A percentile compares a stretch with the other conserved stretches of the same genome.
These are phyloP conservation scores for Oasisia sp. DNA, from an alignment of 2,888 invertebrate species.

Conservation along the genomic window DNA sequence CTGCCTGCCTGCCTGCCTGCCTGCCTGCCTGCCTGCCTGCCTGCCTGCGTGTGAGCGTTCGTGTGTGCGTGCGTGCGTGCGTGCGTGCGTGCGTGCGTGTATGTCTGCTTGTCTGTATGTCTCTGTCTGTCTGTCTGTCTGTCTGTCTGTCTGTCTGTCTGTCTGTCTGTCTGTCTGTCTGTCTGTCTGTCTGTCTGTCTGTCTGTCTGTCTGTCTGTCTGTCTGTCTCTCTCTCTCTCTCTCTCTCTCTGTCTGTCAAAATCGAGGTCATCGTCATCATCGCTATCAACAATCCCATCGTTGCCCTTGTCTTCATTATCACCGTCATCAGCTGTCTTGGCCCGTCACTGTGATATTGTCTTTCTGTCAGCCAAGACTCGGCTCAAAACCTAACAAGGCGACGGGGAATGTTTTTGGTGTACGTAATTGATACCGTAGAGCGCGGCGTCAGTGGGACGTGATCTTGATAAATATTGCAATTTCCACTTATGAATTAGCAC, in stretches of 20 bases:
- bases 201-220: background rate
- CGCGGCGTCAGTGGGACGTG: background rate
- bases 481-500: background rate
- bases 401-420: background rate
- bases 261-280: background rate
- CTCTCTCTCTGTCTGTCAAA: background rate
- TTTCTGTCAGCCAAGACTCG: background rate
- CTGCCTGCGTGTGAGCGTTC: no score
- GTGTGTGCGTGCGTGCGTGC: background rate
- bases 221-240: background rate
- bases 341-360: background rate
- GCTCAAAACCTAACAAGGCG: background rate
- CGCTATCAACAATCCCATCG: background rate
- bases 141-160: no score
- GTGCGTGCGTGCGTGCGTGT: background rate
- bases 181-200: no score
- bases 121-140: background rate
- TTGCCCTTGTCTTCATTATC: no score
- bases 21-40: no score
- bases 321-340: background rate
- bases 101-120: background rate
- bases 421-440: background rate
- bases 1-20: no score
- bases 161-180: background rate
- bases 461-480: constrained; percentile 4